Evolutionary conservation across 2,888 invertebrate genomes (phyloP), one percentile per base, ranked within the genome.

Genomic region (Tetramorium bicarinatum): DNA sequence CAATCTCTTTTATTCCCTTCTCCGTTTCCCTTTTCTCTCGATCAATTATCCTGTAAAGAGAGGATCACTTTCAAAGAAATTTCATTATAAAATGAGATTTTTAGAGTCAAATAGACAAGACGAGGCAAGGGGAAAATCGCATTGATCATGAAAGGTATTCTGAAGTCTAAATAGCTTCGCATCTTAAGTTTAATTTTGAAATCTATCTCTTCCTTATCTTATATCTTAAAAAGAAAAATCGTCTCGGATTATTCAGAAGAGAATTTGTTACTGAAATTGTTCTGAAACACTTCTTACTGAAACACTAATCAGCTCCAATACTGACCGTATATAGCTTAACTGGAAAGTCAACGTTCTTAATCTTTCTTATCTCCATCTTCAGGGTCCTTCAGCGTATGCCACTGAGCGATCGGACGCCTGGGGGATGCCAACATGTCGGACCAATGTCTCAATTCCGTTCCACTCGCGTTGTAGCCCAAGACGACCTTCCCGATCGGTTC

Each of bases 341-440:
- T 85, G 88, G 77, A 88, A 83, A 83, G 29, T 82, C 69, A 83
- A 86, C 72, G 79, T 75, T 86, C 87, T 96, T 97, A 97, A 95
- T 97, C 97, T 95, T 97, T 97, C 96, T 98, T 98, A 95, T 98
- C 98, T 94, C 97, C 97, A 95, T 99, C 99, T 95, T 99, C 98
- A 92, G 99, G 98, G 95, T 99, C 99, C 95, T 99, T 99, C 91
- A 99, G 97, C 90, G 99, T 99, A 95, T 99, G 99, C 99, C 99
- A 99, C 95, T 99, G 99, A 92, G 99, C 99, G 93, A 99, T 99
- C 86, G 99, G 99, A 95, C 99, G 97, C 94, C 99, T 97, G 64
- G 99, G 99, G 92, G 99, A 99, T 93, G 99, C 99, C 95, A 99
- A 96, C 99, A 99, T 99, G 95, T 99, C 99, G 89, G 99, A 99